These are phyloP conservation scores for Rhopalosiphum padi DNA, from an alignment of 1,140 invertebrate genomes.

Conservation along the genomic window DNA sequence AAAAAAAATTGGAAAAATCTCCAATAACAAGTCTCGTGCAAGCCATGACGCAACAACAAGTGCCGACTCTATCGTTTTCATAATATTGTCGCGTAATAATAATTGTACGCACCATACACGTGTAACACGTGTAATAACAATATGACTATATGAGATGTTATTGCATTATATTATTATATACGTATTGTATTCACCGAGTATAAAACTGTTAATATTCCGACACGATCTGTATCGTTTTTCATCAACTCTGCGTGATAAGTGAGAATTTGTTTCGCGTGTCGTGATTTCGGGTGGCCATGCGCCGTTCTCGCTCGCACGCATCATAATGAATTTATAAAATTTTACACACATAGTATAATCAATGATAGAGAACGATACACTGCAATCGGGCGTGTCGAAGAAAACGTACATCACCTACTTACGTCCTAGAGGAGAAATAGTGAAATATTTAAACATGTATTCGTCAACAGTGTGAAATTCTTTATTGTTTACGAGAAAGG, in stretches of 20 bases:
- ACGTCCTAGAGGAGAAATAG: background rate
- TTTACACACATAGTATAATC: too few relatives aligned
- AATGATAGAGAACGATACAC: too few relatives aligned
- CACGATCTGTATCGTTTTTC: too few relatives aligned
- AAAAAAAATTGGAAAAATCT: background rate
- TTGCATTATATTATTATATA: background rate
- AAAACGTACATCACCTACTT: background rate
- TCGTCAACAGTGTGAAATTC: background rate
- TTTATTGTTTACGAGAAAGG: conserved; percentile 5
- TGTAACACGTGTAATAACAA: background rate
- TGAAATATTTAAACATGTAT: background rate
- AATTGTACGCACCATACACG: background rate
- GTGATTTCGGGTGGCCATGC: too few relatives aligned
- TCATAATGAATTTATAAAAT: too few relatives aligned
- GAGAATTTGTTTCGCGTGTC: too few relatives aligned
- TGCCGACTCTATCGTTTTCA: too few relatives aligned
- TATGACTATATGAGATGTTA: background rate
- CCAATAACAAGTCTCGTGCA: background rate
- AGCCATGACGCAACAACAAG: background rate
- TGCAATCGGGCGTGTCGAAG: background rate
- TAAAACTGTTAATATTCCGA: background rate
- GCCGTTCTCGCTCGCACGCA: too few relatives aligned
- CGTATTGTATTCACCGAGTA: background rate
- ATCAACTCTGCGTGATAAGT: too few relatives aligned
- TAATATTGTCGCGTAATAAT: background rate